A percentile compares a stretch with the other conserved stretches of the same genome.
These are phyloP conservation scores for Leptoclinus maculatus DNA, from an alignment of 2,797 vertebrate species.

Conservation along the genomic window DNA sequence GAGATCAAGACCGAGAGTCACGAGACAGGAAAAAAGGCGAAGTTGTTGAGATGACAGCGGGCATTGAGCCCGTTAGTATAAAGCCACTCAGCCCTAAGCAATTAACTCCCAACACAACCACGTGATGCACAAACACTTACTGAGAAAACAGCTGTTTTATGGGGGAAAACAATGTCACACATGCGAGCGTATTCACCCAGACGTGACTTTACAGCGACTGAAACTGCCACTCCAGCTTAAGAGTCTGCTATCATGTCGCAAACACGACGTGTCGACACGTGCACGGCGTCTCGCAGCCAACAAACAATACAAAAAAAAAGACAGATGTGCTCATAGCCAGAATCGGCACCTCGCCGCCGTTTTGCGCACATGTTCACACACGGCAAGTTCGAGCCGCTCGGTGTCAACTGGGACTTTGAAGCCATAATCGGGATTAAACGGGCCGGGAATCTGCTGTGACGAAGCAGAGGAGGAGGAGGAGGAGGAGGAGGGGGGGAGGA, in stretches of 20 bases:
- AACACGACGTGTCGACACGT: constrained; percentile 12
- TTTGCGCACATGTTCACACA: constrained; percentile 8
- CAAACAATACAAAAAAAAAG: no score
- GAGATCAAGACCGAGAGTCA: not conserved
- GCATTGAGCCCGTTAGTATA: not conserved
- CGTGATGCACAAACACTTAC: constrained; percentile 13
- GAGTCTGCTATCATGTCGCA: constrained; percentile 6
- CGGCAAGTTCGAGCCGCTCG: constrained; percentile 20
- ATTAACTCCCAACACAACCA: constrained; percentile 9
- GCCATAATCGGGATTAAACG: constrained; percentile 66
- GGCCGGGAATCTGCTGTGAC: constrained; percentile 58
- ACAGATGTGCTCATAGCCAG: constrained; percentile 18
- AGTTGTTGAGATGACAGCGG: constrained; percentile 12
- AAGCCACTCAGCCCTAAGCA: constrained; percentile 1
- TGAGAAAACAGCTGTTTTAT: constrained; percentile 27
- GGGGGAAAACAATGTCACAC: constrained; percentile 18
- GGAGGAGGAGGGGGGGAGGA: not conserved
- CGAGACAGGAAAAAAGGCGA: not conserved
- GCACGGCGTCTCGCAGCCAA: not conserved
- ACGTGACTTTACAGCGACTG: constrained; percentile 24
- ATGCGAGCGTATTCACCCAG: not conserved
- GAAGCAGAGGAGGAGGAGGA: not conserved
- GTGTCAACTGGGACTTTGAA: constrained; percentile 62
- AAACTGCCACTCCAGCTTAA: constrained; percentile 37
- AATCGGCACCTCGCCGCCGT: not conserved